Base-by-base conservation (phyloP, 2,113 vertebrate genomes). In the Tonatia bakeri region DNA sequence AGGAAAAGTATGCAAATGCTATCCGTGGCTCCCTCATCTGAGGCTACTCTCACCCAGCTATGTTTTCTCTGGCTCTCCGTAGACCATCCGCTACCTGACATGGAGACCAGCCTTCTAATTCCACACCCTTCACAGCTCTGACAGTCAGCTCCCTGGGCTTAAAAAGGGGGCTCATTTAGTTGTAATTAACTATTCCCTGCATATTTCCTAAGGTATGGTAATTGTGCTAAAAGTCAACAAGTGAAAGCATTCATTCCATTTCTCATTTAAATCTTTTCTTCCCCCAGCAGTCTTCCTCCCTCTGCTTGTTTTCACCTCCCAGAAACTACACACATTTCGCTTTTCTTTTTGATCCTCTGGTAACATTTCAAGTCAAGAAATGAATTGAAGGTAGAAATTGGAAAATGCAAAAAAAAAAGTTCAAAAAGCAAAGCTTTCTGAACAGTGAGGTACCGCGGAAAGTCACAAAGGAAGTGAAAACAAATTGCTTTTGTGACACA, bases 171-270 rank as follows among this genome's bases (percentile, higher is more conserved):
- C 96, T 98, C 97, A 97, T 98, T 99, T 98, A 98, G 98, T 98
- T 90, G 86, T 98, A 98, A 98, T 98, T 98, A 99, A 98, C 97
- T 97, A 98, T 98, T 98, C 97, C 97, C 97, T 97, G 96, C 98
- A 97, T 98, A 98, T 97, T 98, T 98, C 98, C 97, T 97, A 97
- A 98, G 94, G 98, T 98, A 98, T 97, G 97, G 98, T 97, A 98
- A 98, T 98, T 98, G 98, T 98, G 97, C 97, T 98, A 98, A 98
- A 98, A 98, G 98, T 97, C 98, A 98, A 98, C 98, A 98, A 98
- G 97, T 97, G 97, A 98, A 98, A 97, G 97, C 98, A 98, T 99
- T 99, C 98, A 98, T 98, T 97, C 96, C 85, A 90, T 65, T 95
- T 97, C 95, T 98, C 96, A 97, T 98, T 98, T 96, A 98, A 97